These are phyloP conservation scores for Hemicentrotus pulcherrimus DNA, from an alignment of 35 echinoderm and acorn worm genomes.

Conservation along the genomic window DNA sequence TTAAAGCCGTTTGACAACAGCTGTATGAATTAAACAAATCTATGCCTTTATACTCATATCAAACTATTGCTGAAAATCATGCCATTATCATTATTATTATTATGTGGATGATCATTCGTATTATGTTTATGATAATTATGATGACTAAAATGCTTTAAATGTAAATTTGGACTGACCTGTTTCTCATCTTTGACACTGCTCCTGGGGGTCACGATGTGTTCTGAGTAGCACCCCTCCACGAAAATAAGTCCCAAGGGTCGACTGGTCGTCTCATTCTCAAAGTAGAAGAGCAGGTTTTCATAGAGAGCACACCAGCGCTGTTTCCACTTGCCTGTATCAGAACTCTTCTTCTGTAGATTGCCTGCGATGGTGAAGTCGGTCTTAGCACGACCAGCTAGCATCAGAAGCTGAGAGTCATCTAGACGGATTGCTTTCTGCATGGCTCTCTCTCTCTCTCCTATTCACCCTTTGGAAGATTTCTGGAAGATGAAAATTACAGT, in stretches of 20 bases:
- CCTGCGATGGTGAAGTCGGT: constrained; percentile 84
- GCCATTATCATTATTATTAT: too few species aligned
- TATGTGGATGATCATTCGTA: too few species aligned
- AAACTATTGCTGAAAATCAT: too few species aligned
- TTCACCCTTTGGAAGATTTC: neutral
- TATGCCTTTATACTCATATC: too few species aligned
- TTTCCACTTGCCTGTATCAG: constrained; percentile 94
- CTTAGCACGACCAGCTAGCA: constrained; percentile 73
- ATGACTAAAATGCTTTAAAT: too few species aligned
- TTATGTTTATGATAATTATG: too few species aligned
- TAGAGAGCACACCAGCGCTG: constrained; percentile 94
- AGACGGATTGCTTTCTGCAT: constrained; percentile 97
- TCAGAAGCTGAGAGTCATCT: constrained; percentile 80
- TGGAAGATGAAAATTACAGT: constrained; percentile 10
- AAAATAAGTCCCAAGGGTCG: constrained; percentile 75
- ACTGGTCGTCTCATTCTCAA: constrained; percentile 75
- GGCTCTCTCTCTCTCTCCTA: constrained; percentile 24
- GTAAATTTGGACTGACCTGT: constrained; percentile 59
- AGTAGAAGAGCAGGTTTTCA: constrained; percentile 95
- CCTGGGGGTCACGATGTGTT: constrained; percentile 67
- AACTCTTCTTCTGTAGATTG: constrained; percentile 95
- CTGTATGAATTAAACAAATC: too few species aligned
- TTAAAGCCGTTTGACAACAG: too few species aligned
- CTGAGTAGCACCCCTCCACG: constrained; percentile 88
- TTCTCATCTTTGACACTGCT: constrained; percentile 80